Evolutionary conservation across 2,888 invertebrate genomes (phyloP), one percentile per base, ranked within the genome.

Genomic region (Caenorhabditis sp.): DNA sequence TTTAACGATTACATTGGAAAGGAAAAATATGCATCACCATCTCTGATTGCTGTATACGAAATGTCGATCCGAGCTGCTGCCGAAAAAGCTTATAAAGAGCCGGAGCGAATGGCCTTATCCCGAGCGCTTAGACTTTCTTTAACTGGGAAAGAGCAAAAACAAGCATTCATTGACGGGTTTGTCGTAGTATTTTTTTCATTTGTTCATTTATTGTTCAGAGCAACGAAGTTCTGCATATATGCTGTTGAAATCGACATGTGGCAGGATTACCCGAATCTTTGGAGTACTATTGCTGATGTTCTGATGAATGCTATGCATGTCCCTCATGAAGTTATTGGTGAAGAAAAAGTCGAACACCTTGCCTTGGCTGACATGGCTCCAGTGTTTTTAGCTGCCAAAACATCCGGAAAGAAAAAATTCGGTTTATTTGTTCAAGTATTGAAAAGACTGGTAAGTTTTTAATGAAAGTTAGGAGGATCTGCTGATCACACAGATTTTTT

Each of bases 1-100:
- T 24, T 83, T 24, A 64, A 40, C 22, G 68, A 62, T 4, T 37
- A 22, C 18, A 68, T 78, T 5, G 78, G 70, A 24, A 35, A 40
- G 0, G 78, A 70, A 20, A 82, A 71, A 18, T 84, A 72, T 44
- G 85, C 69, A 6, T 55, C 20, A 5, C 80, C 85, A 2, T 51
- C 80, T 4, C 40, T 84, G 44, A 28, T 53, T 1, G 68, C 51
- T 1, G 61, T 84, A 20, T 85, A 82, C 51, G 78, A 80, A 24
- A 70, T 76, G 53, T 22, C 28, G 15, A 37, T 77, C 6, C 35
- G 78, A 37, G 22, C 78, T 15, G 78, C 58, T n/a, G 51, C n/a
- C 11, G 72, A 80, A 20, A 61, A 55, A 24, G 13, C 11, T 1
- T 24, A 67, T 50, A 71, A 81, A n/a, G 74, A 76, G 1, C 13